Base-by-base conservation (phyloP, 2,113 vertebrate genomes). In the Rhizomys pruinosus region DNA sequence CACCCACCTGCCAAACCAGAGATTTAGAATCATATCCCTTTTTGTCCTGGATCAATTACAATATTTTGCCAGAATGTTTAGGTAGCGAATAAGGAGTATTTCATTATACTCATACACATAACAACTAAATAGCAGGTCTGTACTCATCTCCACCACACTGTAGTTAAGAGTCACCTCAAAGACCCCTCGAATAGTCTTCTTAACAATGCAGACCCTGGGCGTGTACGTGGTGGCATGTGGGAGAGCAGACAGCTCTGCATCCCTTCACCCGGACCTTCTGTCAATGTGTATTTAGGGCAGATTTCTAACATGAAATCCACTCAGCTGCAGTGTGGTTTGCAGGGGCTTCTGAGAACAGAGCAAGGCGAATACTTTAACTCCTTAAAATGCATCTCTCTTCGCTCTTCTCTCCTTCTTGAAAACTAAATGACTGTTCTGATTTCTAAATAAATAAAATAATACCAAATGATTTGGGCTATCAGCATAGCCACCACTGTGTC, bases 1-100 rank as follows among this genome's bases (percentile, higher is more conserved):
- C n/a, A n/a, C n/a, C 93, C 95, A 92, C 61, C 90, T 72, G 77
- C 39, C 87, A 95, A 90, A 95, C 66, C 71, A 79, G 86, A 78
- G 90, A 79, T 25, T 96, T 92, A 96, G 74, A 66, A 57, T 90
- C 89, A 94, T 66, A 25, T 94, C 47, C 47, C 47, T 94, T 97
- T 93, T 96, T 85, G 32, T 90, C 92, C 92, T 94, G 95, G 89
- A 96, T 97, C 96, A 96, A 96, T 98, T 97, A 97, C 66, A 94
- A 86, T 81, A 92, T 81, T 84, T n/a, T 84, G 87, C 82, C 73
- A 91, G 63, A 73, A 90, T 95, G 84, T 90, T 97, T 97, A 97
- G 97, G 96, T 95, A 97, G 95, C 87, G 87, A 95, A 96, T 96
- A 97, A 93, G 97, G 72, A n/a, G 68, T 72, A 87, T 68, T 96